Evolutionary conservation across 2,797 vertebrate genomes (phyloP), one percentile per base, ranked within the genome.

Genomic region (Parambassis ranga): DNA sequence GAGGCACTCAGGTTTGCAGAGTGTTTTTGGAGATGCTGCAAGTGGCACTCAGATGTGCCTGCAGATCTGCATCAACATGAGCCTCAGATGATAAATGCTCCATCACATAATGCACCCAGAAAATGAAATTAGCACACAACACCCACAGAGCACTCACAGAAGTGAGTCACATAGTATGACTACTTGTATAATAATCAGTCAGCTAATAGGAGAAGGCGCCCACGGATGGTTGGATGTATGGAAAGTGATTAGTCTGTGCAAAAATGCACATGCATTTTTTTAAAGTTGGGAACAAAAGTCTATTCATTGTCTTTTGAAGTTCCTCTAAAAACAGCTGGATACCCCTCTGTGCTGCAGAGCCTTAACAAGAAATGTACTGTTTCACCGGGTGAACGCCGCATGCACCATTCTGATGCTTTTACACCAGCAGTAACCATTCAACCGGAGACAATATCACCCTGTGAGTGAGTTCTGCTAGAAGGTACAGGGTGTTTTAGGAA

Each of bases 61-160:
- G 28, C 46, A 16, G 35, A 63, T 67, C 30, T 22, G 62, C 57
- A 55, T 39, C 81, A 68, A 78, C 70, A 63, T 0, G 23, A 60
- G 53, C 42, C 33, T 37, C 38, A 32, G 4, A 43, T 37, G 56
- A 57, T 61, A 72, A 77, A 75, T 30, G 50, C 51, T 64, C 18
- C 4, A 32, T 49, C 67, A 44, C 76, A 67, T 79, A 74, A 63
- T 82, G 69, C 62, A 66, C 38, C 61, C 73, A 66, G 65, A 82
- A 51, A 64, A 50, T 72, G 70, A 72, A 74, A 74, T 64, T 56
- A 74, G 57, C 51, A 20, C 51, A 20, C 18, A 28, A 55, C 70
- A 27, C 78, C 79, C 62, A 83, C 85, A 10, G 22, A 64, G 44
- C 43, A 44, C 75, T 84, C 51, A 56, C 18, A 63, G 53, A 57